phyloP scores from a whole-genome alignment of 2,797 vertebrate genomes.

The Cygnus olor region DNA sequence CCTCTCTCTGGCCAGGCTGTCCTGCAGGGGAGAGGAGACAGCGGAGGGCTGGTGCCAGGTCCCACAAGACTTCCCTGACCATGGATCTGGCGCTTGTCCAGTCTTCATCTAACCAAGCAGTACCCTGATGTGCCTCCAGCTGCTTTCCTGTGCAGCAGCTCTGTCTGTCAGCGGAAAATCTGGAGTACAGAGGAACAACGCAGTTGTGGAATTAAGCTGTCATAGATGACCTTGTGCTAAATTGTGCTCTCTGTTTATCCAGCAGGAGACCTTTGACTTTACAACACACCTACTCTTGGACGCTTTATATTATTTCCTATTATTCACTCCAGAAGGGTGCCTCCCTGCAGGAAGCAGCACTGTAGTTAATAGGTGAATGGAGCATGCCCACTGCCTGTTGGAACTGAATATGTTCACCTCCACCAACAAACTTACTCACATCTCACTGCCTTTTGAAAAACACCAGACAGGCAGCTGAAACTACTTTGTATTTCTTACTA shows the following conservation, averaged over 20 bases:
- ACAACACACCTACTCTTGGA: background rate
- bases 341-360: background rate
- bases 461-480: background rate
- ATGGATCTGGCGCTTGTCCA: background rate
- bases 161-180: background rate
- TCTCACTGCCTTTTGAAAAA: background rate
- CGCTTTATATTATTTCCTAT: background rate
- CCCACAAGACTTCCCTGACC: background rate
- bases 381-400: background rate
- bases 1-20: background rate
- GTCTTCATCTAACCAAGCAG: background rate
- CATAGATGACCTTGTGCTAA: background rate
- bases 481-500: background rate
- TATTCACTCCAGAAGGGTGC: background rate
- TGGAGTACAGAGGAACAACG: background rate
- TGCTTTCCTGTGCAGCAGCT: background rate
- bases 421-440: background rate
- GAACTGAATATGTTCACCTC: background rate
- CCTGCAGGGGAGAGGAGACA: accelerated
- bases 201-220: background rate
- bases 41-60: background rate
- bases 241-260: background rate
- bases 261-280: background rate
- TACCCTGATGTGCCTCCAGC: background rate
- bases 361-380: background rate